Evolutionary conservation across 2,888 invertebrate genomes (phyloP), one percentile per base, ranked within the genome.

Genomic region (Megaustenia siamemsis): DNA sequence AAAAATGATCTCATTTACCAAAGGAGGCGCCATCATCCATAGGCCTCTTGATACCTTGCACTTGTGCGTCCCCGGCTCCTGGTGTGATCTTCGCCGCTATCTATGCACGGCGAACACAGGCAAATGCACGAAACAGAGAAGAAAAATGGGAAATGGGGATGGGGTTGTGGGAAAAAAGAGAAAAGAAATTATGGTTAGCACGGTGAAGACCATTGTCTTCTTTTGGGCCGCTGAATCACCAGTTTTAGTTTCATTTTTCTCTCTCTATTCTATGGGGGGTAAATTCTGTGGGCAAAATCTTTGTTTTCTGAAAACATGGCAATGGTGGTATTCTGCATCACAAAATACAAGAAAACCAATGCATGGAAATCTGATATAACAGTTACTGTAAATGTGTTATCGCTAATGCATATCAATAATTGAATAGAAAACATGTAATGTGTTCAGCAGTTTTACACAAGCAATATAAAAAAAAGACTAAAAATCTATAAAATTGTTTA

Each of bases 41-140:
- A 87, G 90, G 90, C 89, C 92, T 89, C 89, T 92, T 92, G 87
- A 90, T 86, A 85, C 90, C 90, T 87, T 88, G 88, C 87, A 89
- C 89, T 87, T 88, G 89, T 87, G 89, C 91, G 90, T 92, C 92
- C 81, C 92, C 92, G 68, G 88, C 88, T 83, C 90, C 91, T 77
- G 92, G 92, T 83, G 92, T 91, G 78, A 92, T 91, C 89, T 92
- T 92, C 85, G 92, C 92, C 86, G 93, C 93, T 85, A 93, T 92
- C 93, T 93, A 73, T 83, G 82, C 77, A 63, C 40, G 77, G 68
- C 76, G 78, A 79, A 75, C 80, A 85, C 84, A 78, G 73, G 84
- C 75, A 84, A 81, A 86, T 79, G 84, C 79, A 78, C 83, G 82
- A 71, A 69, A 78, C 84, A 79, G 40, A 82, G 79, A 76, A 73